Conservation (phyloP, 2,113 vertebrate genomes). For the Podarcis cretensis region DNA sequence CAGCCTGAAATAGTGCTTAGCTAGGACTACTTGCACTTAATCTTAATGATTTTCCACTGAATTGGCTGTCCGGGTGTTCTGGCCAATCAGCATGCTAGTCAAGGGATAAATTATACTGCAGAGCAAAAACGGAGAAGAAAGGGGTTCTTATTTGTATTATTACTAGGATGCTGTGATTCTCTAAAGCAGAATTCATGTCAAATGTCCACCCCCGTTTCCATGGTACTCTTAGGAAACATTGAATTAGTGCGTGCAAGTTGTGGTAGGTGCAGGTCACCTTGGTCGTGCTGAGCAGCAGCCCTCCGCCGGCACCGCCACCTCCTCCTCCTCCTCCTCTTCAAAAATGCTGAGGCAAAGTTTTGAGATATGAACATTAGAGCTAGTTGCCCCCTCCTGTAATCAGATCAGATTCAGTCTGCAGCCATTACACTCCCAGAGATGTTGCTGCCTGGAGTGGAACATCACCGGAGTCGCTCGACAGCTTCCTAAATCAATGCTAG, state of each 20-base stretch:
- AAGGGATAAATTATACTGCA: conserved; percentile 35
- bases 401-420: not conserved
- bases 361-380: not conserved
- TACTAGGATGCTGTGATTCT: not conserved
- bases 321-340: not conserved
- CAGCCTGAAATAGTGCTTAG: conserved; percentile 7
- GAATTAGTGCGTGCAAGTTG: not conserved
- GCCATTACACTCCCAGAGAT: not conserved
- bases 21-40: conserved; percentile 18
- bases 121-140: not conserved
- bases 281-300: conserved; percentile 24
- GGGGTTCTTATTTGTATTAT: conserved; percentile 27
- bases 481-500: not conserved
- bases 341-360: not conserved
- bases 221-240: conserved; percentile 10
- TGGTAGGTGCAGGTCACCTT: conserved; percentile 29
- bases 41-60: conserved; percentile 38
- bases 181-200: conserved; percentile 13
- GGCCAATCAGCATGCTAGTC: conserved; percentile 42
- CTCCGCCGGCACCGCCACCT: not conserved
- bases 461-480: not conserved
- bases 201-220: conserved; percentile 7
- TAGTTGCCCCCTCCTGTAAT: not conserved
- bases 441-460: accelerated
- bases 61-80: conserved; percentile 38